Evolutionary conservation across 2,888 invertebrate genomes (phyloP).

Genomic region (Cephus runcator): DNA sequence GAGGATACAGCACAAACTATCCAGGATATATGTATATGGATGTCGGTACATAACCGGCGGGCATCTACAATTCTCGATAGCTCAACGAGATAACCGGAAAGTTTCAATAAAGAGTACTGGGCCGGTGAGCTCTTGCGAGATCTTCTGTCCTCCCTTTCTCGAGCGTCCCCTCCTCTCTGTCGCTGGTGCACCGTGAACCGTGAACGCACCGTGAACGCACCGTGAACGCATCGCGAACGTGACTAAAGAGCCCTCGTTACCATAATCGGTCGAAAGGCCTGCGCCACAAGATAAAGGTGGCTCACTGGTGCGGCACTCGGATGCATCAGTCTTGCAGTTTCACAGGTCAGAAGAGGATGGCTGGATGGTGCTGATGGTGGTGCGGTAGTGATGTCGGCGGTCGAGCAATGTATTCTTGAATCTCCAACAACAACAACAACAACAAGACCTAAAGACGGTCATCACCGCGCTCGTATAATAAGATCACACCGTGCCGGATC

Average conservation of each 20-base stretch:
- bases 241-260: slow-evolving; percentile 60
- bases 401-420: slow-evolving; percentile 50
- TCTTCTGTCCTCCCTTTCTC: background rate
- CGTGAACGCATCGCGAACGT: slow-evolving; percentile 29
- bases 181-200: background rate
- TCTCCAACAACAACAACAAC: slow-evolving; percentile 28
- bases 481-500: slow-evolving; percentile 47
- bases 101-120: background rate
- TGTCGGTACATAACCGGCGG: no score
- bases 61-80: background rate
- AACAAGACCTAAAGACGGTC: slow-evolving; percentile 58
- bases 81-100: background rate
- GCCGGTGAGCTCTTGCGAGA: background rate
- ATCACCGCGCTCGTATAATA: slow-evolving; percentile 57
- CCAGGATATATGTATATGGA: no score
- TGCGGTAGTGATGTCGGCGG: no score
- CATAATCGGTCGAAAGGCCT: slow-evolving; percentile 48
- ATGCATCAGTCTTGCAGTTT: no score
- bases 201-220: slow-evolving; percentile 19
- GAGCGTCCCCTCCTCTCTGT: background rate
- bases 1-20: no score
- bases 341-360: no score
- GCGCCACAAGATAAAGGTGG: slow-evolving; percentile 14
- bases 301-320: slow-evolving; percentile 14
- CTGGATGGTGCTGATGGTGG: no score